Evolutionary conservation across 2,888 invertebrate species (phyloP).

Genomic region (Ramazzottius varieornatus): DNA sequence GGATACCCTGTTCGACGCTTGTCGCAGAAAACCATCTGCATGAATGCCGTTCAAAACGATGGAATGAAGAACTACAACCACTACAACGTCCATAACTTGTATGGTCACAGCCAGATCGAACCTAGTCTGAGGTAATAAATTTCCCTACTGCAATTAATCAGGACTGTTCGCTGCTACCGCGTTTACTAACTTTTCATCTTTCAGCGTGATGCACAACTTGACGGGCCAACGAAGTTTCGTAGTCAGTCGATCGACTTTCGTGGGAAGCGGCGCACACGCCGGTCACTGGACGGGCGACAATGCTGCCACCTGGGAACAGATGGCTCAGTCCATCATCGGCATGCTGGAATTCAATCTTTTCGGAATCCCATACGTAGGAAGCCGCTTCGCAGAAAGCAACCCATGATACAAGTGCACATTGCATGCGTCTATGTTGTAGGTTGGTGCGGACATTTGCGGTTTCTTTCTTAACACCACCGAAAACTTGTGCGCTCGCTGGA

Average conservation of each 20-base stretch:
- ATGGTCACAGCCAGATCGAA: background rate
- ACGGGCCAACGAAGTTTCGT: conserved; percentile 15
- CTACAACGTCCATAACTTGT: background rate
- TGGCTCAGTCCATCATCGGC: conserved; percentile 17
- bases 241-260: conserved; percentile 18
- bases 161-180: no score
- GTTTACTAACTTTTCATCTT: background rate
- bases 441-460: conserved; percentile 24
- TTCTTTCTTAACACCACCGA: conserved; percentile 20
- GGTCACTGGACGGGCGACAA: conserved; percentile 20
- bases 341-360: conserved; percentile 24
- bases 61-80: background rate
- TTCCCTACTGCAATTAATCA: no score
- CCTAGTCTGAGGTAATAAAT: background rate
- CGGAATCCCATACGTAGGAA: conserved; percentile 14
- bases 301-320: conserved; percentile 14
- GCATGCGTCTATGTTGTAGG: conserved; percentile 12
- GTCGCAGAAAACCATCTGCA: conserved; percentile 5
- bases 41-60: background rate
- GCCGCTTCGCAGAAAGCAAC: background rate
- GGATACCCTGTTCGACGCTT: background rate
- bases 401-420: background rate
- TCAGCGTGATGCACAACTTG: conserved; percentile 9
- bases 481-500: conserved; percentile 28
- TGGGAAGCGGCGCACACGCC: conserved; percentile 15